These are phyloP conservation scores for Smithornis capensis DNA, from an alignment of 2,113 vertebrate species.

Conservation along the genomic window DNA sequence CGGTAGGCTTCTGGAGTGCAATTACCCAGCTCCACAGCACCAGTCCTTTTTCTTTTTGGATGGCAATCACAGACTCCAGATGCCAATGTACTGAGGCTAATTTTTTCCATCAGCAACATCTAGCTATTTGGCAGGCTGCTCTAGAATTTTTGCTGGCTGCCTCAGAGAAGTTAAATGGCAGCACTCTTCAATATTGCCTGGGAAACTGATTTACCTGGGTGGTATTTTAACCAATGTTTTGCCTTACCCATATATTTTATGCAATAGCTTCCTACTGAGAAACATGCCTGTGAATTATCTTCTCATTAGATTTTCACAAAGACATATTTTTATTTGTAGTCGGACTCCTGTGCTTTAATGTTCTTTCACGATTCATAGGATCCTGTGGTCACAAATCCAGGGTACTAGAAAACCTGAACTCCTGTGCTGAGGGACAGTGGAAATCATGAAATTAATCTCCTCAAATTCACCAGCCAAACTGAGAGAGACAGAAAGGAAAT, in stretches of 20 bases:
- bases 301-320: background rate
- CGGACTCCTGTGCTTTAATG: background rate
- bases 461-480: background rate
- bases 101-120: conserved; percentile 58
- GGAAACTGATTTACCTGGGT: conserved; percentile 36
- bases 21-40: background rate
- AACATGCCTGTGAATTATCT: conserved; percentile 2
- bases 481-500: background rate
- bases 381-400: background rate
- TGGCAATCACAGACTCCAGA: conserved; percentile 10
- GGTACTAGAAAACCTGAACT: background rate
- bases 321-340: background rate
- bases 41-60: conserved; percentile 17
- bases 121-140: conserved; percentile 44
- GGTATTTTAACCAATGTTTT: conserved; percentile 26
- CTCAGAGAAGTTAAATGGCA: background rate
- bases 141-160: conserved; percentile 16
- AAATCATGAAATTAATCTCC: background rate
- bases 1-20: background rate
- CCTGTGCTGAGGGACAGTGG: background rate
- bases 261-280: background rate
- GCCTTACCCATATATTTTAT: background rate
- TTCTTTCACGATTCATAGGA: background rate
- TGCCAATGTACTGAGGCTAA: conserved; percentile 38
- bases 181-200: background rate